Percentiles rank a stretch among this genome's conserved stretches.
Conservation (phyloP, 1,140 invertebrate genomes). For the Achroia grisella region DNA sequence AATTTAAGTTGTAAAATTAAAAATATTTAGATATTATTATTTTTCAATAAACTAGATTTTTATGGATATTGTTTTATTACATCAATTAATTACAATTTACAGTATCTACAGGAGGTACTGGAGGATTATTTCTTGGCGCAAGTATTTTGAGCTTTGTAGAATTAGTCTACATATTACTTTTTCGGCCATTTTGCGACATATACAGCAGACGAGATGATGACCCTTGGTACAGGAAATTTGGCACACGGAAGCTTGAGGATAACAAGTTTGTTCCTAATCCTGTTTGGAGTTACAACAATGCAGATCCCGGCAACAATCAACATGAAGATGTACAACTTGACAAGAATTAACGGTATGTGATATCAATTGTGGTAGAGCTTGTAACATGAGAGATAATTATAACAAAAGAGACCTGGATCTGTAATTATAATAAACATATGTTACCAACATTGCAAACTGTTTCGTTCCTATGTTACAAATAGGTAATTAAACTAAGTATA, state of each 20-base stretch:
- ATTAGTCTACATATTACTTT: constrained; percentile 64
- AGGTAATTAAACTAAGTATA: too few species aligned
- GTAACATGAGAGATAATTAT: too few species aligned
- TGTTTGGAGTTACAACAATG: constrained; percentile 20
- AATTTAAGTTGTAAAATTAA: too few species aligned
- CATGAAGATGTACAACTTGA: background rate
- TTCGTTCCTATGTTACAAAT: too few species aligned
- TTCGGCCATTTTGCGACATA: constrained; percentile 57
- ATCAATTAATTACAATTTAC: background rate
- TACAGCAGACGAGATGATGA: constrained; percentile 46
- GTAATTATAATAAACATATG: too few species aligned
- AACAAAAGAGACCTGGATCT: too few species aligned
- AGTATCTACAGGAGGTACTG: constrained; percentile 79
- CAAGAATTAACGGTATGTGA: background rate
- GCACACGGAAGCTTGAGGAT: constrained; percentile 38
- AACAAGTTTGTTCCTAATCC: constrained; percentile 37
- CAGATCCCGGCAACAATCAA: background rate
- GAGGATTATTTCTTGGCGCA: constrained; percentile 77
- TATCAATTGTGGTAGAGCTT: too few species aligned
- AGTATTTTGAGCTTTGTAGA: constrained; percentile 79
- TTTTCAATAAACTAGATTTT: too few species aligned
- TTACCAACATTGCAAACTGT: too few species aligned
- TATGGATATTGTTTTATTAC: too few species aligned
- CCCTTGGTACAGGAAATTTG: constrained; percentile 54
- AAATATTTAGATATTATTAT: background rate